phyloP scores from a whole-genome alignment of 2,888 invertebrate genomes.

The Bombylius major region DNA sequence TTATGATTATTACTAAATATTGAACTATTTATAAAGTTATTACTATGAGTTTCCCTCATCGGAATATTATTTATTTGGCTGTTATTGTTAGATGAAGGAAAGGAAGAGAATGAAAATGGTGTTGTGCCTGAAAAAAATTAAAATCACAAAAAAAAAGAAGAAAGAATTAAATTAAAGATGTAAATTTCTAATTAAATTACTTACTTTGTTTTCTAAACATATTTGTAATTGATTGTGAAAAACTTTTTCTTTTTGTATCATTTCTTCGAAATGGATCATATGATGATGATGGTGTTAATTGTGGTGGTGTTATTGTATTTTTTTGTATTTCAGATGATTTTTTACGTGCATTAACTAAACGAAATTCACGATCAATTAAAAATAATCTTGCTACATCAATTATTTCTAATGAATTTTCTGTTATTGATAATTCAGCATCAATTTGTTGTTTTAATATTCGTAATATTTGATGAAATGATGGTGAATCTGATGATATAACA shows the following conservation, averaged over 20 bases:
- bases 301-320: slow-evolving; percentile 28
- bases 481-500: slow-evolving; percentile 80
- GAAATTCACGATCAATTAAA: slow-evolving; percentile 66
- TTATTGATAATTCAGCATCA: slow-evolving; percentile 56
- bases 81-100: background rate
- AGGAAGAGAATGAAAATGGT: background rate
- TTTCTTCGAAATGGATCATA: slow-evolving; percentile 47
- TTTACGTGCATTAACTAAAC: slow-evolving; percentile 55
- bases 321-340: slow-evolving; percentile 41
- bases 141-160: too few species aligned
- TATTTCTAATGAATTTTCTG: slow-evolving; percentile 44
- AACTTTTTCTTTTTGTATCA: slow-evolving; percentile 60
- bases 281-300: slow-evolving; percentile 32
- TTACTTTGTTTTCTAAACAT: slow-evolving; percentile 52
- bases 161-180: too few species aligned
- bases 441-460: slow-evolving; percentile 73
- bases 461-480: slow-evolving; percentile 80
- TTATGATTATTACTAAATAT: background rate
- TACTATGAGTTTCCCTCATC: background rate
- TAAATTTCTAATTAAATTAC: background rate
- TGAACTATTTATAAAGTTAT: background rate
- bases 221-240: slow-evolving; percentile 61
- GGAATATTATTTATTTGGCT: too few species aligned
- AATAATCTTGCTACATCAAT: slow-evolving; percentile 68
- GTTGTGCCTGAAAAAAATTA: background rate